Conservation (phyloP, 2,113 vertebrate species). For the Rattus rattus region DNA sequence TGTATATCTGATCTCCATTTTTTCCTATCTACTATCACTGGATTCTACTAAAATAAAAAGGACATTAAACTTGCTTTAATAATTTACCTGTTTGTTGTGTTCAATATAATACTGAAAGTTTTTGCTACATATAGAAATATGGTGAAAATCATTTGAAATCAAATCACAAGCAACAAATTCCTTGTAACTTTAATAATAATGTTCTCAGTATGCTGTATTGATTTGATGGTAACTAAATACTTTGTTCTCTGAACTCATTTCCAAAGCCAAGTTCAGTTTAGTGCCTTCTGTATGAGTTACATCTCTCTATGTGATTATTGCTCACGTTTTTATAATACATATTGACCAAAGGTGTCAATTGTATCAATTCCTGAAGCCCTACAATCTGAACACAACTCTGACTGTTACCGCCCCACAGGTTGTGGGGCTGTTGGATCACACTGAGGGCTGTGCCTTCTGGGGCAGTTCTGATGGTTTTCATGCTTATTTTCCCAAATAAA, state of each 20-base stretch:
- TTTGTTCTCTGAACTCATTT: slow-evolving; percentile 4
- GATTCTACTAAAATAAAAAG: not conserved
- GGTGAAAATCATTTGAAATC: slow-evolving; percentile 8
- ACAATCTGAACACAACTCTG: not conserved
- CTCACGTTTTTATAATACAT: slow-evolving; percentile 5
- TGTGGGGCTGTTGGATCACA: not conserved
- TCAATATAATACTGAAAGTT: not conserved
- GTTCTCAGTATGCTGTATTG: slow-evolving; percentile 44
- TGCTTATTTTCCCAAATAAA: not conserved
- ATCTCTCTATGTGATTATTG: not conserved
- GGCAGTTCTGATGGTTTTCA: not conserved
- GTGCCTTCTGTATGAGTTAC: not conserved
- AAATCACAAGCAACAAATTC: slow-evolving; percentile 33
- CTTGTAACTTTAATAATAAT: slow-evolving; percentile 46
- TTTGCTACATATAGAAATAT: not conserved
- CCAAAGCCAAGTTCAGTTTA: not conserved
- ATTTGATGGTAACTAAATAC: slow-evolving; percentile 44
- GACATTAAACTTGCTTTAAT: not conserved
- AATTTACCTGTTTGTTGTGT: slow-evolving; percentile 37
- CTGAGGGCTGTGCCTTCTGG: not conserved
- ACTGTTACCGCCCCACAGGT: not conserved
- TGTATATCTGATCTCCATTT: not conserved
- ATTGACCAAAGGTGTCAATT: not conserved
- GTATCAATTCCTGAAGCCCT: not conserved
- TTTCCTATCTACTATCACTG: not conserved